These are phyloP conservation scores for Megalops atlanticus DNA, from an alignment of 2,113 vertebrate species.

Conservation along the genomic window DNA sequence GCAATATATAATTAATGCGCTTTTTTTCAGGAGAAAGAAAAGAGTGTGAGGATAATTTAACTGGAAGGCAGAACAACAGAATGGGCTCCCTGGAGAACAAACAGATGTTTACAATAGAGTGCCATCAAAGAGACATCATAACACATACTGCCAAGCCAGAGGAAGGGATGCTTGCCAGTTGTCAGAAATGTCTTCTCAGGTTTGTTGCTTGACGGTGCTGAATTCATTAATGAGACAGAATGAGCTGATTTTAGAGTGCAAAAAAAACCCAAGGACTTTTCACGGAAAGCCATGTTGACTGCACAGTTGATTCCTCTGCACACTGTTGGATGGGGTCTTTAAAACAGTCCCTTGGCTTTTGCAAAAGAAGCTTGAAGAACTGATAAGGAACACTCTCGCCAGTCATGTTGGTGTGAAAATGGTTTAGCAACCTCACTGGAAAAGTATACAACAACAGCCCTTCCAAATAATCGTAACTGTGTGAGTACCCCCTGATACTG, in stretches of 20 bases:
- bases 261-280: conserved; percentile 4
- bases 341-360: not conserved
- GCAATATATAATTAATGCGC: conserved; percentile 45
- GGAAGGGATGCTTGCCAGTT: conserved; percentile 27
- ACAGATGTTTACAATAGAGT: conserved; percentile 53
- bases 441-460: too few species aligned
- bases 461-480: too few species aligned
- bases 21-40: conserved; percentile 31
- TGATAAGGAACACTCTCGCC: not conserved
- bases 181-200: conserved; percentile 38
- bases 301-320: not conserved
- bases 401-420: not conserved
- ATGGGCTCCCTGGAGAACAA: conserved; percentile 46
- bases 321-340: not conserved
- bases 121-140: conserved; percentile 43
- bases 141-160: conserved; percentile 17
- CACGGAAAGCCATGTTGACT: not conserved
- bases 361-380: not conserved
- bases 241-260: conserved; percentile 22
- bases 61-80: conserved; percentile 30
- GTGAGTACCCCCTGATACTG: too few species aligned
- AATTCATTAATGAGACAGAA: conserved; percentile 46
- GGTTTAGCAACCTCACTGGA: not conserved
- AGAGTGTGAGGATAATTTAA: conserved; percentile 37
- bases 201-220: conserved; percentile 35